These are phyloP conservation scores for Pseudopipra pipra DNA, from an alignment of 2,113 vertebrate species.

Conservation along the genomic window DNA sequence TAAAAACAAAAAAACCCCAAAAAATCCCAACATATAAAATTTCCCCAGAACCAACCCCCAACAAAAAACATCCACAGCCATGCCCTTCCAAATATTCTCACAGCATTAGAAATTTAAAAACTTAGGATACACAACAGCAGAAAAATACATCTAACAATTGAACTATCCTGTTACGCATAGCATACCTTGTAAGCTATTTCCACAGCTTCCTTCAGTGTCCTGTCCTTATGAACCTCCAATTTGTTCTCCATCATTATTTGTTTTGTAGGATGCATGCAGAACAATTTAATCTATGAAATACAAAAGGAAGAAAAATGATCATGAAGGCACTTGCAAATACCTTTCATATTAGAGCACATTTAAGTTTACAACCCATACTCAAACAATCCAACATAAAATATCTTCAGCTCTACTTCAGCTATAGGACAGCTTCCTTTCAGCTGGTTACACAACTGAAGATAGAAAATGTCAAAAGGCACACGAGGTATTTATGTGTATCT, in stretches of 20 bases:
- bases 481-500: rapidly evolving
- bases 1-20: neutral
- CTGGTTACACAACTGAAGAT: neutral
- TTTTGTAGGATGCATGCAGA: slow-evolving; percentile 95
- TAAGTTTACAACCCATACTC: neutral
- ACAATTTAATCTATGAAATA: slow-evolving; percentile 90
- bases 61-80: neutral
- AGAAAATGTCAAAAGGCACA: neutral
- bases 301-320: neutral
- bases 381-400: neutral
- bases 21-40: too few relatives aligned
- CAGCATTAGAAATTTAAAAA: neutral
- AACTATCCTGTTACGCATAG: neutral
- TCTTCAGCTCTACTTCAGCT: neutral
- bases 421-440: neutral
- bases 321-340: neutral
- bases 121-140: neutral
- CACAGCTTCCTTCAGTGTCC: slow-evolving; percentile 91
- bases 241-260: slow-evolving; percentile 97
- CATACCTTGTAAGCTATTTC: slow-evolving; percentile 93
- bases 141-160: neutral
- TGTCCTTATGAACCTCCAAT: slow-evolving; percentile 97
- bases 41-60: neutral
- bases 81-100: neutral
- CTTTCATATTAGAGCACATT: neutral